phyloP scores from a whole-genome alignment of 2,113 vertebrate species.

The Gobiocypris rarus region DNA sequence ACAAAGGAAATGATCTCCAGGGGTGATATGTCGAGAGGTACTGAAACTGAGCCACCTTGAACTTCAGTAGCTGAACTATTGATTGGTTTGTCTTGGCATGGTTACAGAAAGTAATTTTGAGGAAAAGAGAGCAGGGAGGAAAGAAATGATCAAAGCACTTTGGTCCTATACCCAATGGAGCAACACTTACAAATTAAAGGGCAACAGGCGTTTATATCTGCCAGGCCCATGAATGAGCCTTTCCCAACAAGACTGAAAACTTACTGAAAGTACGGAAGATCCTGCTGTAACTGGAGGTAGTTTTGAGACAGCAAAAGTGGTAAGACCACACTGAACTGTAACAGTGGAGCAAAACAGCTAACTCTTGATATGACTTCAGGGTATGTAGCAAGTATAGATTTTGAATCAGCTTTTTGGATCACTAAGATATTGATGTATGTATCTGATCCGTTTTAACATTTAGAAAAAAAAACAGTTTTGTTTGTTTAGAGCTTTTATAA shows the following conservation, averaged over 20 bases:
- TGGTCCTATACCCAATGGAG: conserved; percentile 45
- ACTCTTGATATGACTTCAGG: too few relatives aligned
- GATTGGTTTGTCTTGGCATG: conserved; percentile 59
- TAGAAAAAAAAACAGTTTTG: background rate
- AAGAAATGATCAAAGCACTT: conserved; percentile 42
- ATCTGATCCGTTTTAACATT: background rate
- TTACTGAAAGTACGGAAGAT: conserved; percentile 6
- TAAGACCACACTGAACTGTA: conserved; percentile 24
- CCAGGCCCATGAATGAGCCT: conserved; percentile 55
- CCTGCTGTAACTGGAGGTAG: conserved; percentile 14
- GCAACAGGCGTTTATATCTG: conserved; percentile 52
- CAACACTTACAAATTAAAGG: conserved; percentile 55
- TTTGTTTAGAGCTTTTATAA: background rate
- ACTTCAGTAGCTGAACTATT: conserved; percentile 60
- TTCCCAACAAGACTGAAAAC: conserved; percentile 51
- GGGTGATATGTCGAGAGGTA: conserved; percentile 42
- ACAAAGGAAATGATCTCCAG: conserved; percentile 41
- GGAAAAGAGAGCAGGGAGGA: background rate
- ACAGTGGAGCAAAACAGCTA: too few relatives aligned
- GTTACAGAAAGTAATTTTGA: conserved; percentile 59
- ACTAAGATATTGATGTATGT: conserved; percentile 10
- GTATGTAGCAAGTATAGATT: too few relatives aligned
- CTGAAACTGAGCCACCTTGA: conserved; percentile 41
- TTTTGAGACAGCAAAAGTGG: conserved; percentile 22
- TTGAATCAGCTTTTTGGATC: too few relatives aligned